Base-by-base conservation (phyloP, 2,888 invertebrate genomes). In the Eucriotettix oculatus region DNA sequence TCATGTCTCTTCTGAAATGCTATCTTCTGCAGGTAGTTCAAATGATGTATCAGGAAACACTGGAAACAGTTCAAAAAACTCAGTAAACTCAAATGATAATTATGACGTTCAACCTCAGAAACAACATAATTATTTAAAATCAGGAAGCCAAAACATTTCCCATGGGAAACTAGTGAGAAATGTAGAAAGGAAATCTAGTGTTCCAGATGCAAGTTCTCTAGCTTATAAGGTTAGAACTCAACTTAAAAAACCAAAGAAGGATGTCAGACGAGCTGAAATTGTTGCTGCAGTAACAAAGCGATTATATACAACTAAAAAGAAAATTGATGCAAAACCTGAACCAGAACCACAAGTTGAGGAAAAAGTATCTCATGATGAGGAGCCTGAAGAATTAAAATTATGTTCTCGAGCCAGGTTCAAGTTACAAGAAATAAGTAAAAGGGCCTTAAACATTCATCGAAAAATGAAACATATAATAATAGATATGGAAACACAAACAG, bases 281-380 rank as follows among this genome's bases (percentile, higher is more conserved):
- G 83, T 86, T 3, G 84, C 85, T 7, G 84, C 84, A 0, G 86
- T 86, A 3, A 86, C 86, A 3, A 80, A 81, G 66, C 74, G 85
- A 66, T 72, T 86, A 14, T 86, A 85, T 68, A 77, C 80, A 16
- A 55, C 58, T 42, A 63, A 58, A 54, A 63, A 63, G 56, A 57
- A 60, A 56, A 14, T 56, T 9, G 53, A 61, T 40, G 17, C 43
- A 12, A 56, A 60, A n/a, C n/a, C 52, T n/a, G 61, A 61, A 44
- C 57, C 61, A n/a, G 60, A 61, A 44, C 56, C 54, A 9, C 54
- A 40, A 11, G 53, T 54, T 9, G 54, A 44, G 12, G 53, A 52
- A 52, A 52, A 43, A 11, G 61, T 58, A 11, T 60, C 58, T 10
- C 43, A 59, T 10, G 62, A 63, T 64, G 76, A 76, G 65, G 75